These are phyloP conservation scores for Myopa testacea DNA, from an alignment of 2,888 invertebrate genomes.

Conservation along the genomic window DNA sequence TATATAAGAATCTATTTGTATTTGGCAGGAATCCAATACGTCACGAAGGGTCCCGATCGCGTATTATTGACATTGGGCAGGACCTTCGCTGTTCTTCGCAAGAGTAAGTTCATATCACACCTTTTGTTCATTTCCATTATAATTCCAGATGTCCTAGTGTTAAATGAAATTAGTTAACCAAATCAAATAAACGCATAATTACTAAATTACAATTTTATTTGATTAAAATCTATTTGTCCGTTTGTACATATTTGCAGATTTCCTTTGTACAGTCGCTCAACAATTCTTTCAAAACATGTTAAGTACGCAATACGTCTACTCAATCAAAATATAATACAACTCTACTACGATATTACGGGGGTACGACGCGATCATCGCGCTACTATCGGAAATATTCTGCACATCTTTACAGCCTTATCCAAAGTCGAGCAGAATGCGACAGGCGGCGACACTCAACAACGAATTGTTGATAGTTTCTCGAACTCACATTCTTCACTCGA, in stretches of 20 bases:
- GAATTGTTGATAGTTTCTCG: slow-evolving; percentile 51
- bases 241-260: slow-evolving; percentile 73
- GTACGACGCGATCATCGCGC: slow-evolving; percentile 59
- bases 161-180: too few relatives aligned
- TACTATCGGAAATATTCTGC: slow-evolving; percentile 63
- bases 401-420: slow-evolving; percentile 57
- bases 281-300: slow-evolving; percentile 69
- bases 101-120: slow-evolving; percentile 70
- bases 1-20: background rate
- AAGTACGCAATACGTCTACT: slow-evolving; percentile 91
- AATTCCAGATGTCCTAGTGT: too few relatives aligned
- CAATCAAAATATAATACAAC: slow-evolving; percentile 94
- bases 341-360: slow-evolving; percentile 69
- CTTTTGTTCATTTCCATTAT: background rate
- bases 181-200: too few relatives aligned
- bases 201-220: too few relatives aligned
- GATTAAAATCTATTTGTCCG: too few relatives aligned
- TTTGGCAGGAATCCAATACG: slow-evolving; percentile 76
- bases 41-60: slow-evolving; percentile 84
- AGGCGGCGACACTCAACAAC: slow-evolving; percentile 26
- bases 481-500: slow-evolving; percentile 64
- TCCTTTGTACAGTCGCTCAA: slow-evolving; percentile 76
- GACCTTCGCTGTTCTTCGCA: slow-evolving; percentile 76
- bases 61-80: slow-evolving; percentile 83
- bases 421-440: slow-evolving; percentile 53